Conservation (phyloP, 2,113 vertebrate species). For the Siphamia tubifer region DNA sequence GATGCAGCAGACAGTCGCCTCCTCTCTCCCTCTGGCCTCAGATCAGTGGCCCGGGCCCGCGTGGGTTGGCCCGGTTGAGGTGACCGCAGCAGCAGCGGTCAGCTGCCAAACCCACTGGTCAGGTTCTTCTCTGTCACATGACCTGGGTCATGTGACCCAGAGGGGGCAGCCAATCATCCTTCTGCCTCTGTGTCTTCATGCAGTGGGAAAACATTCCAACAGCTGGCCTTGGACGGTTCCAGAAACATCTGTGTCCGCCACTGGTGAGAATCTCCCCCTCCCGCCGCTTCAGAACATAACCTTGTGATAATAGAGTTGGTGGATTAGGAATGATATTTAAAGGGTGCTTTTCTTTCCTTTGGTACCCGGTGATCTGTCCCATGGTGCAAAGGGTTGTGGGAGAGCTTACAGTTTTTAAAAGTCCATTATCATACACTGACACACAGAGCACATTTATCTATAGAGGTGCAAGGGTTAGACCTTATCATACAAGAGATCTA, state of each 20-base stretch:
- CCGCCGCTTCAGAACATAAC: constrained; percentile 51
- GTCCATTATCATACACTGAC: background rate
- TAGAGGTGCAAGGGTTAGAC: constrained; percentile 23
- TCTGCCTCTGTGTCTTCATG: constrained; percentile 61
- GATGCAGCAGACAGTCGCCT: constrained; percentile 61
- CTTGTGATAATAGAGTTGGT: constrained; percentile 58
- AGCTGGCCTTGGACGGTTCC: constrained; percentile 69
- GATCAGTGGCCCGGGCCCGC: constrained; percentile 47
- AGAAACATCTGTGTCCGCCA: constrained; percentile 75
- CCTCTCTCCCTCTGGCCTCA: constrained; percentile 37
- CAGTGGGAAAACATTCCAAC: constrained; percentile 79
- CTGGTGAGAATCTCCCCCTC: constrained; percentile 62
- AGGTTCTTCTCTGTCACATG: constrained; percentile 60
- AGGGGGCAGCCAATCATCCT: constrained; percentile 57
- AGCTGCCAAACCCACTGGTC: constrained; percentile 39
- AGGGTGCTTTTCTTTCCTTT: background rate
- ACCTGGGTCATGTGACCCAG: constrained; percentile 60
- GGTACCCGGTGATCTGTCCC: constrained; percentile 2
- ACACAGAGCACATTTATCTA: constrained; percentile 24
- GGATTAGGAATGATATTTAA: constrained; percentile 33
- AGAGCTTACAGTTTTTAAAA: constrained; percentile 1
- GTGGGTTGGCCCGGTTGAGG: constrained; percentile 48
- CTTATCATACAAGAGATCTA: constrained; percentile 50
- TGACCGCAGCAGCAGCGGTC: constrained; percentile 48
- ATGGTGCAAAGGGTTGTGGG: constrained; percentile 19